These are phyloP conservation scores for Macrosoma leucophasiata DNA, from an alignment of 2,888 invertebrate species.

Conservation along the genomic window DNA sequence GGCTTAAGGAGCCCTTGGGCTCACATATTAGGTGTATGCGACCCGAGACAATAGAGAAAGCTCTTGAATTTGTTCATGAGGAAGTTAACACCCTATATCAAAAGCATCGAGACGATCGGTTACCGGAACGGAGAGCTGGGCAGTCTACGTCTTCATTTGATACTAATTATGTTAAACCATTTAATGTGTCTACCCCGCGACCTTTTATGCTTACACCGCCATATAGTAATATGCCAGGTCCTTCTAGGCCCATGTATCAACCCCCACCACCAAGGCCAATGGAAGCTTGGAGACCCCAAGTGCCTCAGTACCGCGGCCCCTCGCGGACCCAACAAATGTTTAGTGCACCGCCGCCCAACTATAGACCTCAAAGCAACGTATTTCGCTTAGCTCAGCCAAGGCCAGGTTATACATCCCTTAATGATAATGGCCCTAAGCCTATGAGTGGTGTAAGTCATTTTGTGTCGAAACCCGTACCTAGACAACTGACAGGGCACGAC, in stretches of 20 bases:
- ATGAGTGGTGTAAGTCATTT: constrained; percentile 19
- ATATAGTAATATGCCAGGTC: too few relatives aligned
- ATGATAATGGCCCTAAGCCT: constrained; percentile 2
- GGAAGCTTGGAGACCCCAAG: constrained; percentile 11
- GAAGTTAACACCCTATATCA: constrained; percentile 3
- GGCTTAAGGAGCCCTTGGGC: constrained; percentile 3
- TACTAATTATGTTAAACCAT: too few relatives aligned
- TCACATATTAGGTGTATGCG: constrained; percentile 4
- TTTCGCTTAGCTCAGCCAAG: constrained; percentile 12
- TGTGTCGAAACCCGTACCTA: constrained; percentile 9
- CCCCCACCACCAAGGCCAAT: too few relatives aligned
- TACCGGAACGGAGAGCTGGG: too few relatives aligned
- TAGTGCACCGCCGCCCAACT: constrained; percentile 16
- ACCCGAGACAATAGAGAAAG: constrained; percentile 2
- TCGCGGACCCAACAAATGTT: constrained; percentile 24
- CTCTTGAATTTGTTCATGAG: constrained; percentile 3
- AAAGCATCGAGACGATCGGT: too few relatives aligned
- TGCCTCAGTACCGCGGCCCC: constrained; percentile 9
- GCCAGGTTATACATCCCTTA: not conserved
- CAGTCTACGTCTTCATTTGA: too few relatives aligned
- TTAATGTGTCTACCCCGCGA: too few relatives aligned
- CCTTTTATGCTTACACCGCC: too few relatives aligned
- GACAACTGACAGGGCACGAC: constrained; percentile 11
- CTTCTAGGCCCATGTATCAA: too few relatives aligned
- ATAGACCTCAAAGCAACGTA: constrained; percentile 10